A percentile compares a stretch with the other conserved stretches of the same genome.
Evolutionary conservation across 2,888 invertebrate genomes (phyloP).

Genomic region (Arge pagana): DNA sequence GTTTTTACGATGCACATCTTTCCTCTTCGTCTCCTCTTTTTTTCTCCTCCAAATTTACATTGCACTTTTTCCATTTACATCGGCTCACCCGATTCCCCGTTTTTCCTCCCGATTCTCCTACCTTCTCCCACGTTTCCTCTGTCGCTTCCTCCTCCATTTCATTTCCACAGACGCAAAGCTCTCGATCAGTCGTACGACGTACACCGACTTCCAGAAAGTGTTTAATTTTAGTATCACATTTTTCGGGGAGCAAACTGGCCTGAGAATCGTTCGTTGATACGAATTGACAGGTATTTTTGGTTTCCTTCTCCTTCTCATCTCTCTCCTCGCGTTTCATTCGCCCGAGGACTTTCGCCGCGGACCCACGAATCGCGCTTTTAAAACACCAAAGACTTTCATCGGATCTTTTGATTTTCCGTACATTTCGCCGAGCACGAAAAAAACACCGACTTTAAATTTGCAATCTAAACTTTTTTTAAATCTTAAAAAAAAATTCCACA

Average conservation of each 20-base stretch:
- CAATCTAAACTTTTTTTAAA: no score
- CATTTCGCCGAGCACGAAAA: no score
- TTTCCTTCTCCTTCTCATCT: no score
- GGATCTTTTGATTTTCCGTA: no score
- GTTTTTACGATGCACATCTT: not conserved
- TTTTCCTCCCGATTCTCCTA: constrained; percentile 9
- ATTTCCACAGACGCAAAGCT: not conserved
- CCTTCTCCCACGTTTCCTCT: constrained; percentile 24
- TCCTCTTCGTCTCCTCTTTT: constrained; percentile 21
- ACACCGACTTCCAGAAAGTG: constrained; percentile 23
- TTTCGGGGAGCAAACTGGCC: constrained; percentile 41
- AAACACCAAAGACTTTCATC: no score
- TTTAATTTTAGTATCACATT: constrained; percentile 46
- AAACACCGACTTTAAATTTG: no score
- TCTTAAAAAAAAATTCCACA: no score
- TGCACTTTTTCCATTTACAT: constrained; percentile 11
- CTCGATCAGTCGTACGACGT: constrained; percentile 16
- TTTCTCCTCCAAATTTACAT: not conserved
- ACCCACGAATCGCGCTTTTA: no score
- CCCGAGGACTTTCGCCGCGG: no score
- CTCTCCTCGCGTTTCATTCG: no score
- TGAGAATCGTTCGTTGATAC: no score
- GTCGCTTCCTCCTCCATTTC: constrained; percentile 20
- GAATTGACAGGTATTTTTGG: no score
- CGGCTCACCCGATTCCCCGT: constrained; percentile 13